Percentiles rank a stretch among this genome's conserved stretches.
phyloP scores from a whole-genome alignment of 2,797 vertebrate species.

The Hybognathus amarus region DNA sequence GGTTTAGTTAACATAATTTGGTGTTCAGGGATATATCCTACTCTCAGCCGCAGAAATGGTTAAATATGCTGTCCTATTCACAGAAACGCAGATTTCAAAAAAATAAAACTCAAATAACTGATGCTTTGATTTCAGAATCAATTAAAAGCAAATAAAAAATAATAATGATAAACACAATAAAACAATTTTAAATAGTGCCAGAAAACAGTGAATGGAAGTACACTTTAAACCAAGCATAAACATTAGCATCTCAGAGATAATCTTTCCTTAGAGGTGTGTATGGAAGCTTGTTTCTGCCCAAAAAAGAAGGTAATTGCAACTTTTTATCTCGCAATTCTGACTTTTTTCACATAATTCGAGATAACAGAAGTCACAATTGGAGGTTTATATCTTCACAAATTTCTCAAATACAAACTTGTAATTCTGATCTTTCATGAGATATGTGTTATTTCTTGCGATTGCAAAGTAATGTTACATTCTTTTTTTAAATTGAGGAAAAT shows the following conservation, averaged over 20 bases:
- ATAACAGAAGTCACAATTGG: not conserved
- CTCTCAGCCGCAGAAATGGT: conserved; percentile 34
- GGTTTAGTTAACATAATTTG: conserved; percentile 59
- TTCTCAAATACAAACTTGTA: too few relatives aligned
- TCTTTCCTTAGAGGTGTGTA: conserved; percentile 9
- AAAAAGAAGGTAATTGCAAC: not conserved
- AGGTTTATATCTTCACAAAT: too few relatives aligned
- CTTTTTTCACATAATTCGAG: not conserved
- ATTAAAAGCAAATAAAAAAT: conserved; percentile 47
- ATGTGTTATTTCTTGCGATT: not conserved
- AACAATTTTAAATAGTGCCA: conserved; percentile 38
- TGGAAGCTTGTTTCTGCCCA: not conserved
- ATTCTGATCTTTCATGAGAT: too few relatives aligned
- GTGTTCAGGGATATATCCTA: conserved; percentile 46
- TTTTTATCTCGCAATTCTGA: not conserved
- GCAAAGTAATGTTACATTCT: too few relatives aligned
- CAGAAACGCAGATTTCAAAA: conserved; percentile 43
- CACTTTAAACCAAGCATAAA: conserved; percentile 24
- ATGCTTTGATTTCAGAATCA: conserved; percentile 57
- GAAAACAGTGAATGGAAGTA: conserved; percentile 48
- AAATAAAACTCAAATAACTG: conserved; percentile 31
- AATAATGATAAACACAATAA: not conserved
- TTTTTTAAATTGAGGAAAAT: too few relatives aligned
- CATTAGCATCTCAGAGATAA: conserved; percentile 26
- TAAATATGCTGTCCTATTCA: not conserved